phyloP scores from a whole-genome alignment of 2,113 vertebrate genomes.

The Myotis yumanensis region DNA sequence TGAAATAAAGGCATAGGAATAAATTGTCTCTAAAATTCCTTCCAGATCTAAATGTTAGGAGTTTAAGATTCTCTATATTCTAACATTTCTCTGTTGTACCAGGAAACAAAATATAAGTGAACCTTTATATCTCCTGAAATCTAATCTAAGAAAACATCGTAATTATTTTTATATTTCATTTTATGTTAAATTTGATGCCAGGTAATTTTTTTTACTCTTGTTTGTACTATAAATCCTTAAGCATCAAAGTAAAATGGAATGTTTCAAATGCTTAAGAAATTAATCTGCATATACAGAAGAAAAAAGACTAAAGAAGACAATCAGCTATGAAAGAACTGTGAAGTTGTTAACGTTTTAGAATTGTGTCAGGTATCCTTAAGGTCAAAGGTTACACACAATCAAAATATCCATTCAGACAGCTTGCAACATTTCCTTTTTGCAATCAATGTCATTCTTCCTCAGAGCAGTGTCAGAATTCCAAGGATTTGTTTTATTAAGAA shows the following conservation, averaged over 20 bases:
- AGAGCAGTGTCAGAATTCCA: background rate
- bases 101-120: background rate
- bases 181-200: background rate
- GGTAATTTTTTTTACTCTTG: background rate
- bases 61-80: background rate
- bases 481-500: background rate
- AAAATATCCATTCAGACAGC: background rate
- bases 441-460: background rate
- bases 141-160: background rate
- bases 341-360: background rate
- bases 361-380: background rate
- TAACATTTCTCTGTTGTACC: background rate
- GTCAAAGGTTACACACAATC: background rate
- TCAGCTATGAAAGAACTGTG: background rate
- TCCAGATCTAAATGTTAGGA: background rate
- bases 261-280: background rate
- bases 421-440: background rate
- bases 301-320: background rate
- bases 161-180: conserved; percentile 7
- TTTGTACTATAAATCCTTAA: background rate
- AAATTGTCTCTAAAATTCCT: background rate
- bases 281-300: background rate
- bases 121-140: background rate
- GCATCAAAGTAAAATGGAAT: background rate
- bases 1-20: background rate